Evolutionary conservation across 2,113 vertebrate species (phyloP).

Genomic region (Cottus gobio): DNA sequence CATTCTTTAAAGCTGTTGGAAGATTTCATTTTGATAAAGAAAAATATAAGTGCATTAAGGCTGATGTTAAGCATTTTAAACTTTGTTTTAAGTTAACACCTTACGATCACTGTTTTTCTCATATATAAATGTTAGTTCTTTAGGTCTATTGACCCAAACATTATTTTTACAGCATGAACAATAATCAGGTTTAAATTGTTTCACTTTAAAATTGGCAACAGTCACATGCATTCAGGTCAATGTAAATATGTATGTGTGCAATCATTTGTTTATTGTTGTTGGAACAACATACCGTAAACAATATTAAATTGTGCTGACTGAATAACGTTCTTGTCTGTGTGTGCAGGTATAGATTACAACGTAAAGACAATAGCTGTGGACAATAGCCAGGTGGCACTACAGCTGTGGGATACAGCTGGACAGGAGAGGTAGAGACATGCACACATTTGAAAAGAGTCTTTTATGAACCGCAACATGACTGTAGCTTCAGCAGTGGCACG

Average conservation of each 20-base stretch:
- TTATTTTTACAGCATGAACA: too few relatives aligned
- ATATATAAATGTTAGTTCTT: not conserved
- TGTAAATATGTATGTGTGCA: not conserved
- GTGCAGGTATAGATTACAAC: conserved; percentile 91
- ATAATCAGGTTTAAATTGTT: not conserved
- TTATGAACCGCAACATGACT: not conserved
- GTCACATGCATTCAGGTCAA: not conserved
- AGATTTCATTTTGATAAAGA: not conserved
- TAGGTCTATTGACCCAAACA: not conserved
- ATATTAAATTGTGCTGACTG: not conserved
- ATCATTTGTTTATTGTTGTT: not conserved
- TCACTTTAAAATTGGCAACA: not conserved
- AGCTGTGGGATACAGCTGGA: conserved; percentile 96
- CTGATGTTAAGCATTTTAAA: not conserved
- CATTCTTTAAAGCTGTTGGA: not conserved
- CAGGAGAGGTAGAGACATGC: conserved; percentile 86
- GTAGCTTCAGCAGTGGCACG: not conserved
- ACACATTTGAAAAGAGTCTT: not conserved
- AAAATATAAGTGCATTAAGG: not conserved
- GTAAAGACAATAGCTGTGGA: conserved; percentile 91
- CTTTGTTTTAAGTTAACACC: not conserved
- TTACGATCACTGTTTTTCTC: not conserved
- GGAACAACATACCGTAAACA: not conserved
- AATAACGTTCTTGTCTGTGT: not conserved
- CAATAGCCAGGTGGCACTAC: conserved; percentile 86